Evolutionary conservation across 2,797 vertebrate genomes (phyloP).

Genomic region (Helicolenus hilgendorfi): DNA sequence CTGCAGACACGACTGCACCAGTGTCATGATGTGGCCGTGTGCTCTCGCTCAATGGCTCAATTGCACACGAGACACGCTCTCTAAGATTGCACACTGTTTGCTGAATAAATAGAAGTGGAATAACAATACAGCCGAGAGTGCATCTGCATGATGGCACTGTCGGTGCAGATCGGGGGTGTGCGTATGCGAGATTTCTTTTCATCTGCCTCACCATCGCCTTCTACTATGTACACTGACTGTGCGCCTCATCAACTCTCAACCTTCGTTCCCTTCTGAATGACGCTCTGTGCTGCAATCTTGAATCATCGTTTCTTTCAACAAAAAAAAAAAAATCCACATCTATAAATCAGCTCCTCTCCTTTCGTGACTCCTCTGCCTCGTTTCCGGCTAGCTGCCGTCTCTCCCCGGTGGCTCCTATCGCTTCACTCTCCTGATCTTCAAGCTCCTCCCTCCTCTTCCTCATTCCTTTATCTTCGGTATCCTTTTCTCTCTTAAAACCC

Average conservation of each 20-base stretch:
- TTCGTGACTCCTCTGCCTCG: slow-evolving; percentile 37
- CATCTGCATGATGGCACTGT: not conserved
- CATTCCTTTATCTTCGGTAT: slow-evolving; percentile 29
- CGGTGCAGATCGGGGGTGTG: slow-evolving; percentile 12
- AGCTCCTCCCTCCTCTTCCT: slow-evolving; percentile 27
- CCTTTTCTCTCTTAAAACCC: slow-evolving; percentile 27
- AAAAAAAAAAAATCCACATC: slow-evolving; percentile 36
- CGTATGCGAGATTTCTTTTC: slow-evolving; percentile 30
- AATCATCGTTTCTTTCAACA: slow-evolving; percentile 25
- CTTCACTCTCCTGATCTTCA: slow-evolving; percentile 15
- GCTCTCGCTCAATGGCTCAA: slow-evolving; percentile 13
- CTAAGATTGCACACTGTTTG: slow-evolving; percentile 8
- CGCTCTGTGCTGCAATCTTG: slow-evolving; percentile 17
- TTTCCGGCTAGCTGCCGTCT: slow-evolving; percentile 43
- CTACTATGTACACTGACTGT: not conserved
- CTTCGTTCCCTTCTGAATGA: slow-evolving; percentile 16
- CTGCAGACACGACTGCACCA: not conserved
- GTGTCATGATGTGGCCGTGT: not conserved
- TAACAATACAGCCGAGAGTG: slow-evolving; percentile 32
- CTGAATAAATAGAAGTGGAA: slow-evolving; percentile 41
- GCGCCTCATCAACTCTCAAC: slow-evolving; percentile 13
- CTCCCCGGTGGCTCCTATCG: slow-evolving; percentile 22
- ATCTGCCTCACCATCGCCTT: slow-evolving; percentile 36
- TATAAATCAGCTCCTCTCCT: slow-evolving; percentile 39
- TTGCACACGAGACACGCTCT: slow-evolving; percentile 12